phyloP scores from a whole-genome alignment of 2,888 invertebrate genomes.

The Muscina levida region DNA sequence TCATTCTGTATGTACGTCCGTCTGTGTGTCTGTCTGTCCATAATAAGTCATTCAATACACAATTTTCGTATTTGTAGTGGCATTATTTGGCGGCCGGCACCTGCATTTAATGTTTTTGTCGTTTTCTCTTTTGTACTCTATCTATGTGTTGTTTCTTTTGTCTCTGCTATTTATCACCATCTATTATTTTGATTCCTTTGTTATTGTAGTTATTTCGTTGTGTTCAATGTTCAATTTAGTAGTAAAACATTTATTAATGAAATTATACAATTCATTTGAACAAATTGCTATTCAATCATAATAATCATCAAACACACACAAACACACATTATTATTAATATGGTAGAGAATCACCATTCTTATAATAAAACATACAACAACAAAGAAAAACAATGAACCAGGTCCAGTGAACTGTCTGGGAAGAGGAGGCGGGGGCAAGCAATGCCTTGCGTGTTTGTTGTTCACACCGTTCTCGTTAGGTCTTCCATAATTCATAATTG shows the following conservation, averaged over 20 bases:
- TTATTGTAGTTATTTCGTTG: not conserved
- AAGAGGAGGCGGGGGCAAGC: too few species aligned
- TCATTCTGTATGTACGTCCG: not conserved
- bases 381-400: not conserved
- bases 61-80: not conserved
- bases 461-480: not conserved
- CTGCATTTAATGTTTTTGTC: conserved; percentile 43
- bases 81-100: conserved; percentile 28
- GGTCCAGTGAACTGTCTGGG: too few species aligned
- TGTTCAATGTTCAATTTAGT: not conserved
- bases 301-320: conserved; percentile 4
- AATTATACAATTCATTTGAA: conserved; percentile 53
- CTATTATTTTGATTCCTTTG: too few species aligned
- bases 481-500: conserved; percentile 17
- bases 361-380: not conserved
- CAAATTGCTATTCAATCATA: conserved; percentile 55
- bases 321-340: conserved; percentile 39
- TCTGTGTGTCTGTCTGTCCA: not conserved
- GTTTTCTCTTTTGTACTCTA: not conserved
- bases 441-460: conserved; percentile 7
- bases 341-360: too few species aligned
- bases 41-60: not conserved
- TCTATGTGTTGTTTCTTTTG: not conserved
- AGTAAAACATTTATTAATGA: conserved; percentile 31
- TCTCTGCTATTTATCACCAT: not conserved